A percentile compares a stretch with the other conserved stretches of the same genome.
Conservation (phyloP, 2,888 invertebrate species). For the Steinernema carpocapsae region DNA sequence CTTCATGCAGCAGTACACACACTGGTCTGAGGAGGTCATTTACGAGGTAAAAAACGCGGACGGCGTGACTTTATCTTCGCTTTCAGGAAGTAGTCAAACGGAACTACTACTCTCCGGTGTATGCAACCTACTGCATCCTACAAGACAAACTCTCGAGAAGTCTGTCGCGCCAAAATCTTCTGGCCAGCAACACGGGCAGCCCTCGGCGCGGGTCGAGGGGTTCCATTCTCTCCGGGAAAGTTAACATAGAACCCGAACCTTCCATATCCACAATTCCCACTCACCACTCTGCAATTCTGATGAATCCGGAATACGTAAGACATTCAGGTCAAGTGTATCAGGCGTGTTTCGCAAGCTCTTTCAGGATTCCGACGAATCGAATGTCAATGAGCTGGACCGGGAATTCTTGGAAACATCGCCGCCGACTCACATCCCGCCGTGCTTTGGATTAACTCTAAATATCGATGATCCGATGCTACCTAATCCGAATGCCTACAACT, state of each 20-base stretch:
- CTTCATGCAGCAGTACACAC: constrained; percentile 66
- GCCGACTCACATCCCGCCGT: constrained; percentile 31
- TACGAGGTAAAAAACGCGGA: constrained; percentile 50
- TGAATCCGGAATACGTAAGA: constrained; percentile 59
- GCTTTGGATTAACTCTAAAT: constrained; percentile 22
- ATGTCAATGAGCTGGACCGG: constrained; percentile 52
- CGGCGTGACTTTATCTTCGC: not conserved
- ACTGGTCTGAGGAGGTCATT: constrained; percentile 64
- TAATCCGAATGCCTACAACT: constrained; percentile 27
- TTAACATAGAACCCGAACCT: constrained; percentile 52
- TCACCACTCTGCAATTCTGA: constrained; percentile 63
- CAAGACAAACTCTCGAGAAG: constrained; percentile 52
- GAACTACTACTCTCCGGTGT: constrained; percentile 63
- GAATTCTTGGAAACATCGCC: constrained; percentile 40
- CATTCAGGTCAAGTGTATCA: too few relatives aligned
- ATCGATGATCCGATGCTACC: constrained; percentile 3
- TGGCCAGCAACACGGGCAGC: constrained; percentile 33
- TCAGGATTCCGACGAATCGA: constrained; percentile 65
- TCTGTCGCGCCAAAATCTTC: not conserved
- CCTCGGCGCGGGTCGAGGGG: constrained; percentile 59
- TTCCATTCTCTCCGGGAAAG: constrained; percentile 60
- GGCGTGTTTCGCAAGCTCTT: constrained; percentile 17
- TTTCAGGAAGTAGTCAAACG: constrained; percentile 57
- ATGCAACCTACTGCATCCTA: constrained; percentile 61
- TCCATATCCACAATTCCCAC: constrained; percentile 60